Percentiles rank a stretch among this genome's conserved stretches.
These are phyloP conservation scores for Deroplatys truncata DNA, from an alignment of 2,888 invertebrate genomes.

Conservation along the genomic window DNA sequence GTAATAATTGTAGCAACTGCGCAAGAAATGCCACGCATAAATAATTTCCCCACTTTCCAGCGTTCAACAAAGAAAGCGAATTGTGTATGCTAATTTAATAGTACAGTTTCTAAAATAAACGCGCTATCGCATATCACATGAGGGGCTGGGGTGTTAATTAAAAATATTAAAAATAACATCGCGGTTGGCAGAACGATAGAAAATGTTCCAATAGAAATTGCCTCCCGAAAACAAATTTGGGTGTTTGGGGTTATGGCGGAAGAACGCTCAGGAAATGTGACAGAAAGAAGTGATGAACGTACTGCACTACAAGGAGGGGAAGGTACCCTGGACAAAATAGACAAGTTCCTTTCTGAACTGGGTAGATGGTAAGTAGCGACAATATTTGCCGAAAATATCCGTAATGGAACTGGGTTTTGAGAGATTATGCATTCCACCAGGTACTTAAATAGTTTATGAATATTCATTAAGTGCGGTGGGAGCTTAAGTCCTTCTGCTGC, in stretches of 20 bases:
- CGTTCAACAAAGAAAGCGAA: too few relatives aligned
- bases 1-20: too few relatives aligned
- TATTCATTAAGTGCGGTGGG: background rate
- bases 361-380: slow-evolving; percentile 59
- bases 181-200: background rate
- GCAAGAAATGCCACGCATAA: too few relatives aligned
- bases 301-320: slow-evolving; percentile 10
- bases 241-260: slow-evolving; percentile 5
- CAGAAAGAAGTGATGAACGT: background rate
- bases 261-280: background rate
- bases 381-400: background rate
- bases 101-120: background rate
- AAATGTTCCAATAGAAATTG: background rate
- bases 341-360: slow-evolving; percentile 61
- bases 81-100: background rate
- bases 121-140: background rate
- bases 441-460: background rate
- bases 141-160: background rate
- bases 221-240: background rate
- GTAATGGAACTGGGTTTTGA: background rate
- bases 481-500: background rate
- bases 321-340: slow-evolving; percentile 63
- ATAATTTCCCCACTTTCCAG: too few relatives aligned
- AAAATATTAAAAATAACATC: background rate
- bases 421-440: background rate